Conservation (phyloP, 30 jellyfish, hydroid and myxozoan species). For the Sanderia malayensis region DNA sequence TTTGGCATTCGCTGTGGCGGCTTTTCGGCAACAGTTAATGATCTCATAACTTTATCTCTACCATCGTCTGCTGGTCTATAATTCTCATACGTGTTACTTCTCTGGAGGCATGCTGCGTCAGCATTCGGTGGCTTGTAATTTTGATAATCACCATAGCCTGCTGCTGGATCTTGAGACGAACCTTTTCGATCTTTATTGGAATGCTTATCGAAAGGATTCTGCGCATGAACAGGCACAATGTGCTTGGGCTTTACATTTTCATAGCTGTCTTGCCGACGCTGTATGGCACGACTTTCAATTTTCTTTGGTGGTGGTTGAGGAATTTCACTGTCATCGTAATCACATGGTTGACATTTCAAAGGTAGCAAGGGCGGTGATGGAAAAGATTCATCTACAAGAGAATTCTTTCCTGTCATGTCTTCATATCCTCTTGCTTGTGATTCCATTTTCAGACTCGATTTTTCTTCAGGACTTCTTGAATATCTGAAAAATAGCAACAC, state of each 20-base stretch:
- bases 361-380: slow-evolving; percentile 47
- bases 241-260: slow-evolving; percentile 68
- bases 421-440: slow-evolving; percentile 30
- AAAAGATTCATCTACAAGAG: slow-evolving; percentile 9
- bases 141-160: slow-evolving; percentile 23
- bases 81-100: slow-evolving; percentile 37
- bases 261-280: slow-evolving; percentile 52
- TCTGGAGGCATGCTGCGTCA: slow-evolving; percentile 7
- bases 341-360: slow-evolving; percentile 16
- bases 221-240: slow-evolving; percentile 59
- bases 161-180: not conserved
- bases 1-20: slow-evolving; percentile 15
- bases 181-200: not conserved
- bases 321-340: slow-evolving; percentile 1
- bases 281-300: slow-evolving; percentile 60
- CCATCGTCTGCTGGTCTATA: slow-evolving; percentile 8
- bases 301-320: slow-evolving; percentile 66
- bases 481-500: slow-evolving; percentile 6
- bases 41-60: slow-evolving; percentile 10
- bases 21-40: slow-evolving; percentile 41
- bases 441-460: not conserved
- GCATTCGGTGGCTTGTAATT: slow-evolving; percentile 20
- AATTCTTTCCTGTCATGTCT: slow-evolving; percentile 5
- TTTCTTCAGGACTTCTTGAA: slow-evolving; percentile 36
- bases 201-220: slow-evolving; percentile 42